A percentile compares a stretch with the other conserved stretches of the same genome.
phyloP scores from a whole-genome alignment of 2,797 vertebrate genomes.

The Rhynchonycteris naso region DNA sequence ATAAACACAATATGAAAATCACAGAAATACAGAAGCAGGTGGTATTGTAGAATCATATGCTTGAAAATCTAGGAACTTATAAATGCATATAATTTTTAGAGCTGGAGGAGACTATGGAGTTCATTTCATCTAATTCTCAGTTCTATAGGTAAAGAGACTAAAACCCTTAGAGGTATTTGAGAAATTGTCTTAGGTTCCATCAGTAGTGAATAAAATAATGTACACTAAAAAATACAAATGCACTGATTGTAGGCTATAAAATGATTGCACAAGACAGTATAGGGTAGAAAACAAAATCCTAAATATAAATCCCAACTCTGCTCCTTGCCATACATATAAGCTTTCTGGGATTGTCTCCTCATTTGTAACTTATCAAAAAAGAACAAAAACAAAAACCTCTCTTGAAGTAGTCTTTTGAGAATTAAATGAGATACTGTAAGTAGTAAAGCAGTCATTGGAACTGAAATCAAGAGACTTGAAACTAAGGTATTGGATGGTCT shows the following conservation, averaged over 20 bases:
- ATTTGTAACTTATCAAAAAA: neutral
- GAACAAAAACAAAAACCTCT: neutral
- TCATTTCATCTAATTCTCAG: slow-evolving; percentile 13
- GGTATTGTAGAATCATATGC: slow-evolving; percentile 24
- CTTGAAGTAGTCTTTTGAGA: slow-evolving; percentile 3
- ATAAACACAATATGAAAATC: neutral
- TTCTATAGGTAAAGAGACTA: neutral
- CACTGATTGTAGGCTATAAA: neutral
- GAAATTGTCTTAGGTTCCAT: neutral
- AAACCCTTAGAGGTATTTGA: neutral
- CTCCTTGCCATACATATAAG: neutral
- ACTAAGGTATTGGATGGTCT: neutral
- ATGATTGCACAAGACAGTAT: neutral
- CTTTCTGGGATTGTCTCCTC: neutral
- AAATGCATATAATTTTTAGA: neutral
- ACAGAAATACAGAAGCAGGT: slow-evolving; percentile 35
- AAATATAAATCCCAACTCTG: neutral
- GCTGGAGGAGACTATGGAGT: neutral
- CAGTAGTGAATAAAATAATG: slow-evolving; percentile 31
- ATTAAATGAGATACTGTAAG: neutral
- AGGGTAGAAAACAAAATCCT: slow-evolving; percentile 16
- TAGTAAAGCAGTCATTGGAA: neutral
- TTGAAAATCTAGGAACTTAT: slow-evolving; percentile 30
- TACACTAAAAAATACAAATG: neutral
- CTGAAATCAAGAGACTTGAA: slow-evolving; percentile 7